Percentiles rank a stretch among this genome's conserved stretches.
phyloP scores from a whole-genome alignment of 2,888 invertebrate species.

The Rhingia rostrata region DNA sequence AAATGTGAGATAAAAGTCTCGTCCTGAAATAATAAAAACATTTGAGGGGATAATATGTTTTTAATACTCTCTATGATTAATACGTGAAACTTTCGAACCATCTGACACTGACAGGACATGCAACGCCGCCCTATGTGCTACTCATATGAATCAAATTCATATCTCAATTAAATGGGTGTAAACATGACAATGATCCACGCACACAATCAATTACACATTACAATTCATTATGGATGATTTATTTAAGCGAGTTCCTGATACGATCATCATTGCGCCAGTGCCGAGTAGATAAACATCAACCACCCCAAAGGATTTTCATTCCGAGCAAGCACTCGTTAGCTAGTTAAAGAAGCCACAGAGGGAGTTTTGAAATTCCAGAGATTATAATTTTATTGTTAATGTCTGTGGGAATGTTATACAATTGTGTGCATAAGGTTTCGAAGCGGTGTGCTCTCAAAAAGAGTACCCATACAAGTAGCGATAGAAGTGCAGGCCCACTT shows the following conservation, averaged over 20 bases:
- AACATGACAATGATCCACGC: constrained; percentile 51
- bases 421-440: constrained; percentile 59
- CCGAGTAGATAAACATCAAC: constrained; percentile 14
- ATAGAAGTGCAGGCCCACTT: constrained; percentile 9
- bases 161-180: constrained; percentile 54
- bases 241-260: constrained; percentile 36
- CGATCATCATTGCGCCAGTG: constrained; percentile 28
- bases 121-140: constrained; percentile 18
- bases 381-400: constrained; percentile 67
- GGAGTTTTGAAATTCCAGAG: constrained; percentile 49
- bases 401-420: constrained; percentile 66
- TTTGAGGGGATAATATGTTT: not conserved
- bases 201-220: constrained; percentile 41
- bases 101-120: not conserved
- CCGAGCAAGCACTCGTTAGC: constrained; percentile 7
- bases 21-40: not conserved
- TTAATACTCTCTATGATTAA: not conserved
- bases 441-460: constrained; percentile 15
- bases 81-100: not conserved
- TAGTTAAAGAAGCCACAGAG: constrained; percentile 50
- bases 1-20: not conserved
- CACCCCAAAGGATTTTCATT: constrained; percentile 13
- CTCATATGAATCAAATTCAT: not conserved
- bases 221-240: constrained; percentile 60
- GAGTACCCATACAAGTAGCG: constrained; percentile 23